These are phyloP conservation scores for Danio rerio DNA, from an alignment of 2,113 vertebrate species.

Conservation along the genomic window GRCz12tu NC_133186.1:15040001-15040500, in stretches of 20 bases:
- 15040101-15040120: constrained; percentile 32
- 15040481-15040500: constrained; percentile 51
- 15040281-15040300: too few species aligned
- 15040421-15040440: constrained; percentile 53
- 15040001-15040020: constrained; percentile 16
- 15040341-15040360: too few species aligned
- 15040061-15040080: constrained; percentile 32
- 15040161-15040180: constrained; percentile 13
- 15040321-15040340: too few species aligned
- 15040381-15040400: constrained; percentile 6
- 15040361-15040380: constrained; percentile 21
- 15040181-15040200: constrained; percentile 8
- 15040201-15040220: constrained; percentile 2
- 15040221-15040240: constrained; percentile 10
- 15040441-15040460: constrained; percentile 51
- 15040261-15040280: too few species aligned
- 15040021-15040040: constrained; percentile 24
- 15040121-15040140: constrained; percentile 16
- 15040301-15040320: too few species aligned
- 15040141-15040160: constrained; percentile 13
- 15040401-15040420: constrained; percentile 48
- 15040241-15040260: neutral
- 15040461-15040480: constrained; percentile 56
- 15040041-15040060: constrained; percentile 25
- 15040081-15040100: constrained; percentile 5